Base-by-base conservation (phyloP, 92 coral and sea anemone species). In the Palythoa grandiflora region DNA sequence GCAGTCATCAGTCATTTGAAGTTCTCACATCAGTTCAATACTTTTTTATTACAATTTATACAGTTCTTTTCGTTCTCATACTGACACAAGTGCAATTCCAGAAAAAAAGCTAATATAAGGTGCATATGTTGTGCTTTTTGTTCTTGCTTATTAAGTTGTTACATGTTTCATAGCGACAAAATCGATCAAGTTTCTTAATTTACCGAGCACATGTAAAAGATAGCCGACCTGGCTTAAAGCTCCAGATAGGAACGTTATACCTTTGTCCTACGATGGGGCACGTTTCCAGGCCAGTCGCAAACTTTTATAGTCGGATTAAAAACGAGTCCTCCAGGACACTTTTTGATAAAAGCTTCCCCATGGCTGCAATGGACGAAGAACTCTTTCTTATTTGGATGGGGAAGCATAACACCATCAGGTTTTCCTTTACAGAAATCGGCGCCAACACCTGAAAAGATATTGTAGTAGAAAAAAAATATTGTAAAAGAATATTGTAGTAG, bases 401-500 rank as follows among this genome's bases (percentile, higher is more conserved):
- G 68, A 16, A 77, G 83, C 13, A 54, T 10, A 52, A 9, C 66
- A 2, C 66, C 66, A 5, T 77, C 15, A 7, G 38, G 38, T 28
- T 77, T 77, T 59, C 6, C 50, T 60, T 50, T 54, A 63, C 83
- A 77, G 38, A 77, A 52, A 77, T 77, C 50, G 16, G 83, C 83
- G 8, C 38, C 65, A 52, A 77, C 83, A 6, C 83, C 83, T 77
- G 47, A 57, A 35, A 14, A 77, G 2, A 53, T 52, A 77, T 51
- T 10, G 28, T 28, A 28, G 10, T 60, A 52, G 17, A 1, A 40
- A 5, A 5, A 40, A 44, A 44, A 44, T 28, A 28, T 28, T 28
- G 28, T 28, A 28, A 28, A 28, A 28, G 0, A 28, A 28, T 28
- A 28, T 28, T 28, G 28, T 28, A 28, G 28, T 28, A 28, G 28